Evolutionary conservation across 2,797 vertebrate genomes (phyloP), one percentile per base, ranked within the genome.

Genomic region (Falco peregrinus): DNA sequence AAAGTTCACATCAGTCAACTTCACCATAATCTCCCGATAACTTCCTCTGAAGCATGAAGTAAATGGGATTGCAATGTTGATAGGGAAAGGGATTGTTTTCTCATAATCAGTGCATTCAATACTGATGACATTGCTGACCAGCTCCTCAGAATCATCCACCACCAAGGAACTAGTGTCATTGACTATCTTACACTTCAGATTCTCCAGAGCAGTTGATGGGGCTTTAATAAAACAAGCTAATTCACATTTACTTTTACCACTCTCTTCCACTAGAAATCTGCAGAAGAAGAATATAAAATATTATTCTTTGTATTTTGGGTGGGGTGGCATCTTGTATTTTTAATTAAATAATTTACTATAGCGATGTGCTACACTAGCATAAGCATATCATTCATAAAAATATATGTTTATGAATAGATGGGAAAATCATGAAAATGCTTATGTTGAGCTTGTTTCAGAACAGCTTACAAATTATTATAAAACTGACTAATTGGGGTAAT

Each of bases 121-220:
- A 89, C 93, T 92, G 94, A 99, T 93, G 64, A 99, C 98, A 22
- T 98, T 98, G 97, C 99, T 99, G 95, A 99, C 93, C 95, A 99
- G 93, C 91, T 99, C 98, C 97, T 99, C 99, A 20, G 97, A 97
- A 84, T 98, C 98, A 20, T 91, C 96, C 95, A 99, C 98, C 96
- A 99, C 96, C 80, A 99, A 96, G 86, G 98, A 98, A 97, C 99
- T 99, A 65, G 97, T 94, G 57, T 94, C 24, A 57, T 99, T 98
- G 61, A 97, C 96, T 96, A 97, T 93, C n/a, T 96, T 98, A 71
- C 98, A 99, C 13, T 74, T 95, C 73, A 99, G 92, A 45, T 79
- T 93, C 43, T 98, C 93, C 10, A 98, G 92, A 78, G 97, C 78
- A 13, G 85, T 80, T 21, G 35, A 37, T 11, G 98, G 98, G 5